These are phyloP conservation scores for Hirtodrosophila confusa DNA, from an alignment of 2,888 invertebrate genomes.

Conservation along the genomic window DNA sequence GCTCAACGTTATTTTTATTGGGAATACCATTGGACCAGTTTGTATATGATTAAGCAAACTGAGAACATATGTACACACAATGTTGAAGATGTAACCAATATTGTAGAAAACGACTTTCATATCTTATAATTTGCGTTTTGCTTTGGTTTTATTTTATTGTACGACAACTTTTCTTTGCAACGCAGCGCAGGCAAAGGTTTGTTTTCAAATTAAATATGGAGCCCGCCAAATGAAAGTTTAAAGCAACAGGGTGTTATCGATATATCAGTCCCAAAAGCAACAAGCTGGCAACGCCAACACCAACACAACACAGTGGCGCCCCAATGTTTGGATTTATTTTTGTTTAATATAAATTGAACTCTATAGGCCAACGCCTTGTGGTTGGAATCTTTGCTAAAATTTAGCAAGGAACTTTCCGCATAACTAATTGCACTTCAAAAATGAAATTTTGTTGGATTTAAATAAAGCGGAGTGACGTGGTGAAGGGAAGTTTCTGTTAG, in stretches of 20 bases:
- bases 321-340: conserved; percentile 1
- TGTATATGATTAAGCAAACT: no score
- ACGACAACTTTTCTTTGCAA: not conserved
- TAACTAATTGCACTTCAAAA: no score
- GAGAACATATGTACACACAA: no score
- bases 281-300: conserved; percentile 21
- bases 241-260: conserved; percentile 6
- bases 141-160: not conserved
- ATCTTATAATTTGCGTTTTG: no score
- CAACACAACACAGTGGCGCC: conserved; percentile 13
- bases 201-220: not conserved
- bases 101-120: no score
- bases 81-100: no score
- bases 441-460: no score
- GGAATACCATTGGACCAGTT: no score
- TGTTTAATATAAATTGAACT: not conserved
- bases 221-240: conserved; percentile 6
- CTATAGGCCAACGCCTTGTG: no score
- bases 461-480: no score
- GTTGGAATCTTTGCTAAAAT: not conserved
- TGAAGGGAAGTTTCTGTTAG: no score
- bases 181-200: not conserved
- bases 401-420: not conserved
- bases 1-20: no score
- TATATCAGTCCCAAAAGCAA: not conserved